Conservation (phyloP, 2,113 vertebrate genomes). For the Ia io region DNA sequence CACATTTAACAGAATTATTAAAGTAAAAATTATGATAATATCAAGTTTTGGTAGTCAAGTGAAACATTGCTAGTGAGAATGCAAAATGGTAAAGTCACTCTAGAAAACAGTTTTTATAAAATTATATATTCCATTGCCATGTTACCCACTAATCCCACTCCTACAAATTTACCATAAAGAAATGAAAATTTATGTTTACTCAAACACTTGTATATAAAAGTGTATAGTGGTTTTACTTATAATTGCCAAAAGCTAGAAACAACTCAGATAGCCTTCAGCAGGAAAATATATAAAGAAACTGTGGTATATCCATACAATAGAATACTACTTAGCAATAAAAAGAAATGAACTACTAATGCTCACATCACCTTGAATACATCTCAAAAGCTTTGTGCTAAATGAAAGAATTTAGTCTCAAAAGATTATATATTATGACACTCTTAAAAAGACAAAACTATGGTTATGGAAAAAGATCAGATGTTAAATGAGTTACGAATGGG, state of each 20-base stretch:
- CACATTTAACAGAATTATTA: neutral
- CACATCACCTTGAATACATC: neutral
- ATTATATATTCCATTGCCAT: neutral
- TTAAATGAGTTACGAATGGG: neutral
- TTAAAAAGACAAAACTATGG: neutral
- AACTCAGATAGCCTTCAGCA: neutral
- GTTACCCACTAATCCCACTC: neutral
- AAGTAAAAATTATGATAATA: neutral
- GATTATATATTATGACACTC: neutral
- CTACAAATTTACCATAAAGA: neutral
- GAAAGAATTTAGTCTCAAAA: neutral
- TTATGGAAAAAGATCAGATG: neutral
- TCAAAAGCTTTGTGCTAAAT: neutral
- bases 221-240: neutral
- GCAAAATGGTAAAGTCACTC: neutral
- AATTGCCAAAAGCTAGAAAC: neutral
- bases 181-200: neutral
- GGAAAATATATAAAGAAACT: neutral
- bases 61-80: neutral
- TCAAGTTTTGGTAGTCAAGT: neutral
- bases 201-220: neutral
- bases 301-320: neutral
- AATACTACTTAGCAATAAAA: neutral
- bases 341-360: neutral
- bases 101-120: neutral